phyloP scores from a whole-genome alignment of 2,888 invertebrate species.

The Geotrupes spiniger region DNA sequence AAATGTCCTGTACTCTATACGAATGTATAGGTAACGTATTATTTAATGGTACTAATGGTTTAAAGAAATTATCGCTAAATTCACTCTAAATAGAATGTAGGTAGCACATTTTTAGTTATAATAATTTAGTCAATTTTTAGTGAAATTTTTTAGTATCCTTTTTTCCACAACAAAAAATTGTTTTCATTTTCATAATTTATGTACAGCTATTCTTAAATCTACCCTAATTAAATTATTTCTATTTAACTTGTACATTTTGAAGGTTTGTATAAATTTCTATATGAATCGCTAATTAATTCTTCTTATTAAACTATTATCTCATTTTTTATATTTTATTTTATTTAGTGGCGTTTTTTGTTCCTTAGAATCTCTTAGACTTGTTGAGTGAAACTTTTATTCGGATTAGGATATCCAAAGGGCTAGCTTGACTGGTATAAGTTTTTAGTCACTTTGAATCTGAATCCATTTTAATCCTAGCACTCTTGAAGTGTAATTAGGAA shows the following conservation, averaged over 20 bases:
- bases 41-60: conserved; percentile 26
- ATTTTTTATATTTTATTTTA: conserved; percentile 20
- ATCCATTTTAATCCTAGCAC: conserved; percentile 15
- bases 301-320: conserved; percentile 26
- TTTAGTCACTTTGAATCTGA: conserved; percentile 15
- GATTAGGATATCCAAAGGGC: conserved; percentile 27
- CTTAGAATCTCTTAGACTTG: conserved; percentile 9
- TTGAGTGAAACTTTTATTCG: conserved; percentile 9
- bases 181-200: conserved; percentile 21
- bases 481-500: conserved; percentile 3
- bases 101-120: conserved; percentile 30
- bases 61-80: conserved; percentile 23
- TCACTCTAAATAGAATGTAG: conserved; percentile 25
- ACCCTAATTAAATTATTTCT: conserved; percentile 28
- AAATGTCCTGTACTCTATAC: neutral
- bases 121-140: conserved; percentile 25
- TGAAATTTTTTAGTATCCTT: conserved; percentile 22
- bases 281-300: conserved; percentile 26
- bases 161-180: conserved; percentile 16
- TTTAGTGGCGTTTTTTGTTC: conserved; percentile 13
- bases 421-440: conserved; percentile 33
- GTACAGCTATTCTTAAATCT: conserved; percentile 24
- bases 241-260: conserved; percentile 27
- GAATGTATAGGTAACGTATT: neutral
- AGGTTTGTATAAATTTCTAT: conserved; percentile 28